Conservation (phyloP, 2,888 invertebrate genomes). For the Apodemia zela region DNA sequence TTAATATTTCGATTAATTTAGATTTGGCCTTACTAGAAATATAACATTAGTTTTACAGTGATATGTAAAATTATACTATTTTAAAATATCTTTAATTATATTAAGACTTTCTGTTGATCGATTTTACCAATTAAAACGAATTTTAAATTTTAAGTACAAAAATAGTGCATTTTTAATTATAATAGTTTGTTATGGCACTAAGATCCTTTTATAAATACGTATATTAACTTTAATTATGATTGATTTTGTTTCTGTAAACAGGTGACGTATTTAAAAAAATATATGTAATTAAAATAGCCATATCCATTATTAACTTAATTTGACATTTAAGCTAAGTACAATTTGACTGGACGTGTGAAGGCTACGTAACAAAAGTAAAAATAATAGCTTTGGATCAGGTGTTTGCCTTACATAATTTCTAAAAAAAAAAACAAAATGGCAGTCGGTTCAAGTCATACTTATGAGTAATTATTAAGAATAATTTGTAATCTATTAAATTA, state of each 20-base stretch:
- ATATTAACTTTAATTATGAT: not conserved
- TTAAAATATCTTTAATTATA: too few relatives aligned
- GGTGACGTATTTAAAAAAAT: too few relatives aligned
- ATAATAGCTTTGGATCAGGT: not conserved
- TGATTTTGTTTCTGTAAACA: not conserved
- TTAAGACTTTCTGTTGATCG: too few relatives aligned
- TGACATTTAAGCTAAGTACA: too few relatives aligned
- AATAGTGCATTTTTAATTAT: conserved; percentile 18
- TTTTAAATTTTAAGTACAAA: conserved; percentile 4
- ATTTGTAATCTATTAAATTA: conserved; percentile 41
- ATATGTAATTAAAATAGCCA: too few relatives aligned
- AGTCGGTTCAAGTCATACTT: conserved; percentile 18
- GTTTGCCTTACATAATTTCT: conserved; percentile 31
- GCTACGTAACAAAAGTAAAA: not conserved
- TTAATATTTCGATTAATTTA: too few relatives aligned
- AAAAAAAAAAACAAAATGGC: conserved; percentile 20
- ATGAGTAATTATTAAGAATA: conserved; percentile 33
- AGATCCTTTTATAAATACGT: too few relatives aligned
- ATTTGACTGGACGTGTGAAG: not conserved
- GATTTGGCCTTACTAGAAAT: too few relatives aligned
- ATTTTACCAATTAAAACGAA: too few relatives aligned
- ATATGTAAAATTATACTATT: too few relatives aligned
- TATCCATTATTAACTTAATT: too few relatives aligned
- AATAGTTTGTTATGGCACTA: conserved; percentile 21
- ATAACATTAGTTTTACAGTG: too few relatives aligned